Evolutionary conservation across 2,888 invertebrate species (phyloP).

Genomic region (Orchesella flavescens): DNA sequence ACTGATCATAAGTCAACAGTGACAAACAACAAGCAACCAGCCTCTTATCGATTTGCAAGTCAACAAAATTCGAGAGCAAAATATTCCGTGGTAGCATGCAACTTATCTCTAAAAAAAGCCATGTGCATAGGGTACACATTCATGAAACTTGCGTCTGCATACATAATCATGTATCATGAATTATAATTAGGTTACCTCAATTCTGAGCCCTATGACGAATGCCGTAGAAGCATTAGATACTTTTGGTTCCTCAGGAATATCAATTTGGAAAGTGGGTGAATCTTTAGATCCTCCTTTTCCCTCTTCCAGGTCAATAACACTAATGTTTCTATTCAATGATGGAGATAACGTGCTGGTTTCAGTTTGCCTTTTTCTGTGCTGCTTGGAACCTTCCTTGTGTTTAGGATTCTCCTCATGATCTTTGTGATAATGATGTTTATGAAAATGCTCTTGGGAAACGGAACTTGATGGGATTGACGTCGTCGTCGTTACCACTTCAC

Average conservation of each 20-base stretch:
- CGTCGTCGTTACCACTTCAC: background rate
- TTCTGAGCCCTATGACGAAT: conserved; percentile 67
- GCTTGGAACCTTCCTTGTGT: background rate
- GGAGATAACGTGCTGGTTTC: background rate
- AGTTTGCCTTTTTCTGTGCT: background rate
- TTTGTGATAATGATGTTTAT: conserved; percentile 5
- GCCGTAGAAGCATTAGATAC: conserved; percentile 63
- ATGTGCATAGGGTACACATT: background rate
- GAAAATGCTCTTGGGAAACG: background rate
- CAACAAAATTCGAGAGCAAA: background rate
- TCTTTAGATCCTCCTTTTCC: conserved; percentile 6
- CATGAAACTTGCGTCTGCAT: background rate
- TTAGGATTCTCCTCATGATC: background rate
- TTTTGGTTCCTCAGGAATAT: conserved; percentile 49
- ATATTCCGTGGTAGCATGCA: background rate
- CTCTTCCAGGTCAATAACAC: background rate
- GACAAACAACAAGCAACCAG: too few species aligned
- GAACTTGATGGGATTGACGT: background rate
- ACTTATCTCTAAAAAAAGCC: background rate
- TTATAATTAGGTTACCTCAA: conserved; percentile 65
- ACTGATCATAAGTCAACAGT: background rate
- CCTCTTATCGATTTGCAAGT: background rate
- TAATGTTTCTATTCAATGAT: background rate
- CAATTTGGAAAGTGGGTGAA: conserved; percentile 46
- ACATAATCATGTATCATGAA: background rate